Percentiles rank a stretch among this genome's conserved stretches.
phyloP scores from a whole-genome alignment of 2,797 vertebrate species.

The Tapera naevia region DNA sequence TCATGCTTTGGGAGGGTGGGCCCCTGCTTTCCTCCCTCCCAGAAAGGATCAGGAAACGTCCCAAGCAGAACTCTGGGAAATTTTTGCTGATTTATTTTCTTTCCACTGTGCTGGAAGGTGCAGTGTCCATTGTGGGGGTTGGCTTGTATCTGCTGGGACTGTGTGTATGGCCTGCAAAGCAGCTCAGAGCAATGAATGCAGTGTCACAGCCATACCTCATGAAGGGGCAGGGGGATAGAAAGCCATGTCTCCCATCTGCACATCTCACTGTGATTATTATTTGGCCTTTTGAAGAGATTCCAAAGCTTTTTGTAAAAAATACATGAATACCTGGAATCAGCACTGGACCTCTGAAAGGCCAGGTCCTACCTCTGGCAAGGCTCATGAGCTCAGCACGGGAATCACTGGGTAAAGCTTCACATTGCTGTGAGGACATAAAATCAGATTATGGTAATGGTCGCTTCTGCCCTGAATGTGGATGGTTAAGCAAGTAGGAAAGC shows the following conservation, averaged over 20 bases:
- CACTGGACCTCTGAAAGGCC: not conserved
- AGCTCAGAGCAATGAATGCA: not conserved
- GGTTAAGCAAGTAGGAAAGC: not conserved
- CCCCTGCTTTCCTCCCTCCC: not conserved
- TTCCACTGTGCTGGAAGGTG: not conserved
- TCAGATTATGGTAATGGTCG: not conserved
- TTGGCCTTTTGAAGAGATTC: not conserved
- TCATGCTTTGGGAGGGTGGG: not conserved
- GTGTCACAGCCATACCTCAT: fast-evolving
- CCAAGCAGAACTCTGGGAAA: not conserved
- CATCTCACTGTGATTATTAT: not conserved
- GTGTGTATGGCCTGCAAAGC: fast-evolving
- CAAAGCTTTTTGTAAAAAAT: not conserved
- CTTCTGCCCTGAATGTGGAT: not conserved
- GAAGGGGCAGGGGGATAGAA: not conserved
- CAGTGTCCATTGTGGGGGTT: not conserved
- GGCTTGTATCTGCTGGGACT: fast-evolving
- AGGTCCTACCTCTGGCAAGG: not conserved
- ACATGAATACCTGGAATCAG: not conserved
- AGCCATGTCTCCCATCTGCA: not conserved
- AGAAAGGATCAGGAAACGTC: not conserved
- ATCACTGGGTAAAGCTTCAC: not conserved
- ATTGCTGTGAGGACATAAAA: not conserved
- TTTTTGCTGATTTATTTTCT: not conserved
- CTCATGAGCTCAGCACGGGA: not conserved